Conservation (phyloP, 2,888 invertebrate species). For the Drosophila neotestacea region DNA sequence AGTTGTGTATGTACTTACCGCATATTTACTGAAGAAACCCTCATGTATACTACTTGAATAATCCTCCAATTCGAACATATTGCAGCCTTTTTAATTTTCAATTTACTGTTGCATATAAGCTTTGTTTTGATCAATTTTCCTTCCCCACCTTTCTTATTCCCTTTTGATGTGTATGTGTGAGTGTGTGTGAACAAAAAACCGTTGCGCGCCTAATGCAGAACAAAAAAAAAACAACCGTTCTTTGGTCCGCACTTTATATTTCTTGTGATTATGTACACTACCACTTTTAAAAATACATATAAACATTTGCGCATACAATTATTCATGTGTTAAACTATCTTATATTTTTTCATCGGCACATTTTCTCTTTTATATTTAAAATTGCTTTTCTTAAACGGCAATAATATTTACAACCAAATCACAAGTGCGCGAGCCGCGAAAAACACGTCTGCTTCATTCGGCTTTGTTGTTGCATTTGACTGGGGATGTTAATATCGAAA, state of each 20-base stretch:
- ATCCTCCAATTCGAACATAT: slow-evolving; percentile 90
- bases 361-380: slow-evolving; percentile 25
- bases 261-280: slow-evolving; percentile 21
- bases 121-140: slow-evolving; percentile 68
- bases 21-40: slow-evolving; percentile 88
- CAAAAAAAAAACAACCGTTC: slow-evolving; percentile 48
- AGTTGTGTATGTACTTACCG: slow-evolving; percentile 86
- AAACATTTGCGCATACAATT: slow-evolving; percentile 11
- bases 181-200: slow-evolving; percentile 40
- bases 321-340: slow-evolving; percentile 15
- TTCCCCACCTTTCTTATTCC: slow-evolving; percentile 19
- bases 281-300: slow-evolving; percentile 23
- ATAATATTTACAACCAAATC: slow-evolving; percentile 41
- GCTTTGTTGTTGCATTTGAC: slow-evolving; percentile 58
- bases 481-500: slow-evolving; percentile 20
- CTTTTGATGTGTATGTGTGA: slow-evolving; percentile 9
- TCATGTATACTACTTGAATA: slow-evolving; percentile 89
- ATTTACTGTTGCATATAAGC: slow-evolving; percentile 46
- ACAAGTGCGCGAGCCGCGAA: slow-evolving; percentile 38
- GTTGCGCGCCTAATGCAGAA: slow-evolving; percentile 40
- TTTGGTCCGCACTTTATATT: slow-evolving; percentile 27
- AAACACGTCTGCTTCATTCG: slow-evolving; percentile 46
- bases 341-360: slow-evolving; percentile 25
- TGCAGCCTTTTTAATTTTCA: slow-evolving; percentile 35
- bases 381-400: slow-evolving; percentile 26